Percentiles rank a stretch among this genome's conserved stretches.
phyloP scores from a whole-genome alignment of 2,113 vertebrate genomes.

The Sinosuthora webbiana region DNA sequence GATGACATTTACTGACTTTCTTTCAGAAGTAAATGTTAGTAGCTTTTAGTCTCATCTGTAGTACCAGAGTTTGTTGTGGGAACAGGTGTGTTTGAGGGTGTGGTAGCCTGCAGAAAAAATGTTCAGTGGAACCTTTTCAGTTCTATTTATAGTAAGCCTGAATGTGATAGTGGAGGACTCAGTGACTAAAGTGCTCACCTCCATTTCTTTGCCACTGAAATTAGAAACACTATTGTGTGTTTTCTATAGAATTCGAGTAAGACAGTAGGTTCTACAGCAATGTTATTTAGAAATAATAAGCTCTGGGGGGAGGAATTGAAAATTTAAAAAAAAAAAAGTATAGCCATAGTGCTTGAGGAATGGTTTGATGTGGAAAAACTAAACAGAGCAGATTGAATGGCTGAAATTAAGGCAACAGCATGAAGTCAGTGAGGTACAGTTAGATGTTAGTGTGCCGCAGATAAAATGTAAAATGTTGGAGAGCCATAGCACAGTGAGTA shows the following conservation, averaged over 20 bases:
- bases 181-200: not conserved
- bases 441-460: not conserved
- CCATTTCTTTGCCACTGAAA: not conserved
- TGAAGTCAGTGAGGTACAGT: not conserved
- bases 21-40: not conserved
- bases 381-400: not conserved
- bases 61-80: not conserved
- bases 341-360: not conserved
- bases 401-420: not conserved
- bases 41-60: not conserved
- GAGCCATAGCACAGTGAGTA: fast-evolving
- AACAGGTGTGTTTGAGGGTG: not conserved
- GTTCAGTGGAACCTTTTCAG: not conserved
- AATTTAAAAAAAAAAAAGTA: not conserved
- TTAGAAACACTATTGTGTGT: not conserved
- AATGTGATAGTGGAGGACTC: not conserved
- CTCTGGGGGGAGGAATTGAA: not conserved
- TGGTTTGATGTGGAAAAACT: not conserved
- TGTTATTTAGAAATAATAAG: not conserved
- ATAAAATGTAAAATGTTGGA: not conserved
- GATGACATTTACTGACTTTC: not conserved
- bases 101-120: not conserved
- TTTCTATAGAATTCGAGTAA: not conserved
- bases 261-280: not conserved
- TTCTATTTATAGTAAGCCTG: not conserved